Percentiles rank a stretch among this genome's conserved stretches.
Conservation (phyloP, 64 coral and sea anemone genomes). For the Pachyseris speciosa region DNA sequence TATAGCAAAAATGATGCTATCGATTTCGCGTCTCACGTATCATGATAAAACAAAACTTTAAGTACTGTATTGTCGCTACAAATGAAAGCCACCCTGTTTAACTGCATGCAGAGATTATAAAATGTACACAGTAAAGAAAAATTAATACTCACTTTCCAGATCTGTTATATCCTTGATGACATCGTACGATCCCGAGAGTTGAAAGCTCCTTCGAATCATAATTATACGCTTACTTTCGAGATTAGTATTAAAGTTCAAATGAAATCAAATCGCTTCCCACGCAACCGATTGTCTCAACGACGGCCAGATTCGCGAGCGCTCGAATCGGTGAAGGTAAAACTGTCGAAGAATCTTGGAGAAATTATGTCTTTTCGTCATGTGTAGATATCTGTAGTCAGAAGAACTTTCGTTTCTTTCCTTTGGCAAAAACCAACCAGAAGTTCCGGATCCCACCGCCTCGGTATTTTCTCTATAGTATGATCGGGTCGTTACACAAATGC, state of each 20-base stretch:
- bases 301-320: background rate
- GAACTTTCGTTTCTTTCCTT: background rate
- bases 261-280: background rate
- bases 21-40: background rate
- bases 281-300: background rate
- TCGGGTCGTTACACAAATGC: background rate
- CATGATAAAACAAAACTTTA: background rate
- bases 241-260: background rate
- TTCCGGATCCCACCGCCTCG: too few relatives aligned
- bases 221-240: background rate
- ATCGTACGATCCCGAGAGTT: slow-evolving; percentile 99
- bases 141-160: slow-evolving; percentile 73
- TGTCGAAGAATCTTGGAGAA: background rate
- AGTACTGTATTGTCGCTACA: background rate
- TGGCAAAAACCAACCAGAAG: background rate
- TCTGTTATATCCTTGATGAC: slow-evolving; percentile 91
- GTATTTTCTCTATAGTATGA: background rate
- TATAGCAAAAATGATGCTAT: slow-evolving; percentile 24
- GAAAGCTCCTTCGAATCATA: slow-evolving; percentile 98
- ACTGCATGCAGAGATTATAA: background rate
- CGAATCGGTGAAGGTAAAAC: background rate
- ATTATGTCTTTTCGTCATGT: background rate
- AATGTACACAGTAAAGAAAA: background rate
- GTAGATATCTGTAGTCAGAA: background rate
- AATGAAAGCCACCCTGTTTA: background rate